Conservation (phyloP, 2,797 vertebrate genomes). For the Hapalemur alaotrensis region DNA sequence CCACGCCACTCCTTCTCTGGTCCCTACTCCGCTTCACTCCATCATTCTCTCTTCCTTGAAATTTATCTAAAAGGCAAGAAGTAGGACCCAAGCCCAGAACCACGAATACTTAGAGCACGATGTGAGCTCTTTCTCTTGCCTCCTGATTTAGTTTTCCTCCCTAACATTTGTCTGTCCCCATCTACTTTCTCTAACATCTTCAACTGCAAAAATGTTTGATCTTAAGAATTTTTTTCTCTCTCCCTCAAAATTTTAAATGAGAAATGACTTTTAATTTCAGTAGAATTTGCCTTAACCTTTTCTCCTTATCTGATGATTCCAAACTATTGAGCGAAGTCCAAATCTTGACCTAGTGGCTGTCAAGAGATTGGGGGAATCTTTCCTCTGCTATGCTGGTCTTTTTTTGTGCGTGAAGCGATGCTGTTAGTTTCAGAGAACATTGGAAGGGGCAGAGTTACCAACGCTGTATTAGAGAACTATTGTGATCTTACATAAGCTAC, state of each 20-base stretch:
- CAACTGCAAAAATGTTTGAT: neutral
- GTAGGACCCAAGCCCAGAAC: neutral
- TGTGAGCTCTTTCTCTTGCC: neutral
- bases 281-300: neutral
- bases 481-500: neutral
- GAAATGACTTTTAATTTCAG: neutral
- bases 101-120: neutral
- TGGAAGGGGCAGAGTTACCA: neutral
- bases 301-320: neutral
- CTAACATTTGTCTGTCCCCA: neutral
- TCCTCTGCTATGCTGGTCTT: neutral
- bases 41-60: neutral
- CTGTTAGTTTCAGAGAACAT: neutral
- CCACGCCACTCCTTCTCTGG: neutral
- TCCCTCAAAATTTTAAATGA: neutral
- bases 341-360: neutral
- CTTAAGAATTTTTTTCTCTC: neutral
- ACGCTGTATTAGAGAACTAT: neutral
- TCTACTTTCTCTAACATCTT: constrained; percentile 29
- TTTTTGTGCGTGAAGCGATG: neutral
- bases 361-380: neutral
- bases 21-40: neutral
- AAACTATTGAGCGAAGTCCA: neutral
- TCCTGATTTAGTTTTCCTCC: neutral
- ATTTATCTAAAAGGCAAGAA: neutral